Base-by-base conservation (phyloP, 1,140 invertebrate species). In the Lysiphlebus fabarum region DNA sequence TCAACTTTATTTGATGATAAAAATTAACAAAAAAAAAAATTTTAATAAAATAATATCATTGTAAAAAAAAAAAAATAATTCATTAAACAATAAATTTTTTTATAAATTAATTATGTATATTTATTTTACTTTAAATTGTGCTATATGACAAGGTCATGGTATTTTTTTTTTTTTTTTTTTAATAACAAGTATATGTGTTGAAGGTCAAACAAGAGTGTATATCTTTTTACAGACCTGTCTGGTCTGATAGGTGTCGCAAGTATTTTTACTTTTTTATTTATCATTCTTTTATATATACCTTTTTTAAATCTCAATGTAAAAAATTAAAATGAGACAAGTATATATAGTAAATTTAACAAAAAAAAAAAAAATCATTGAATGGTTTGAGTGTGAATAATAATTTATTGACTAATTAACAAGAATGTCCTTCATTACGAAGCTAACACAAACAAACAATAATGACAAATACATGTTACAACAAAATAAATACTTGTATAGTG, bases 381-480 rank as follows among this genome's bases (percentile, higher is more conserved):
- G 65, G 75, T 69, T 62, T 64, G 69, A 77, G 73, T 73, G 73
- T 67, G 71, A 71, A 70, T 69, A 68, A 74, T 76, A 78, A 78
- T 79, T 79, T 78, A 79, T 76, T 69, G 75, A 72, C 76, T 79
- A 78, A 78, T 79, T 79, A 79, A 79, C 74, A 72, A 71, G 71
- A 69, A 70, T 77, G 77, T 78, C 76, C 76, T 79, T 78, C 76
- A 78, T 79, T 79, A 79, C 75, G 63, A 67, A 67, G 67, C 17
- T 4, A 26, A 26, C 17, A 26, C 17, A n/a, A n/a, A 26, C 17
- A 26, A 26, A 26, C 17, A 26, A 26, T 26, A 26, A 26, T 26
- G 17, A 26, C 17, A 26, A 26, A 26, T 26, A 26, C 17, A 2
- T 26, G 17, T 26, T 2, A 26, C 17, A 26, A 26, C 17, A 26